phyloP scores from a whole-genome alignment of 2,113 vertebrate species.

The Brienomyrus brachyistius region DNA sequence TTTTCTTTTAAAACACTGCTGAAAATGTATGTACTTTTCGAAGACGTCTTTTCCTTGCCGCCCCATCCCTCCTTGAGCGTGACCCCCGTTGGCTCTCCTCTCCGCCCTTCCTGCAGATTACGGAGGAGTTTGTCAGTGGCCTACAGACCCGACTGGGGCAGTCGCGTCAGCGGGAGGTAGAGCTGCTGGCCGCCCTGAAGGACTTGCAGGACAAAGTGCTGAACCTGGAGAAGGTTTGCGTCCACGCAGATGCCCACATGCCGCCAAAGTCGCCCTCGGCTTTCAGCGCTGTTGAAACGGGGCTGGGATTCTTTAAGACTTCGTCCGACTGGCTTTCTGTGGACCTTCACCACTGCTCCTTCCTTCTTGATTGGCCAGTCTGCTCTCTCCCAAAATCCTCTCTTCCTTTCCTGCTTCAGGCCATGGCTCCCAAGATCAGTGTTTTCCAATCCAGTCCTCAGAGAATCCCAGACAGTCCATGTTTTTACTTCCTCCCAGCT shows the following conservation, averaged over 20 bases:
- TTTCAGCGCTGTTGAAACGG: not conserved
- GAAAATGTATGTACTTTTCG: not conserved
- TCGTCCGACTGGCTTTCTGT: not conserved
- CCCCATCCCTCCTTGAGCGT: not conserved
- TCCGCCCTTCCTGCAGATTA: conserved; percentile 50
- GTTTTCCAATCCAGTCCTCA: not conserved
- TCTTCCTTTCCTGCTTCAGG: not conserved
- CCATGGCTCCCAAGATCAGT: not conserved
- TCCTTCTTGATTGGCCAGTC: not conserved
- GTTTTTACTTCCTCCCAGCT: not conserved
- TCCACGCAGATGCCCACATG: not conserved
- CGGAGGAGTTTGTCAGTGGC: conserved; percentile 73
- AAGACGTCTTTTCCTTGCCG: not conserved
- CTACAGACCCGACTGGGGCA: conserved; percentile 81
- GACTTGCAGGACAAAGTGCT: conserved; percentile 95
- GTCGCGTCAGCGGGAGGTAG: conserved; percentile 73
- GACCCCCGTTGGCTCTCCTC: not conserved
- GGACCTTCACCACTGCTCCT: not conserved
- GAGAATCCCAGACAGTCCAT: not conserved
- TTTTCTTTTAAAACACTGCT: not conserved
- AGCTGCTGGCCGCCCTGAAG: conserved; percentile 76
- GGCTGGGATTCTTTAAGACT: not conserved
- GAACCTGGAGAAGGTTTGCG: conserved; percentile 82
- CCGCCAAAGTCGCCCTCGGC: not conserved
- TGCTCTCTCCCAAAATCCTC: not conserved